Evolutionary conservation across 1,140 invertebrate species (phyloP), one percentile per base, ranked within the genome.

Genomic region (Apis cerana): DNA sequence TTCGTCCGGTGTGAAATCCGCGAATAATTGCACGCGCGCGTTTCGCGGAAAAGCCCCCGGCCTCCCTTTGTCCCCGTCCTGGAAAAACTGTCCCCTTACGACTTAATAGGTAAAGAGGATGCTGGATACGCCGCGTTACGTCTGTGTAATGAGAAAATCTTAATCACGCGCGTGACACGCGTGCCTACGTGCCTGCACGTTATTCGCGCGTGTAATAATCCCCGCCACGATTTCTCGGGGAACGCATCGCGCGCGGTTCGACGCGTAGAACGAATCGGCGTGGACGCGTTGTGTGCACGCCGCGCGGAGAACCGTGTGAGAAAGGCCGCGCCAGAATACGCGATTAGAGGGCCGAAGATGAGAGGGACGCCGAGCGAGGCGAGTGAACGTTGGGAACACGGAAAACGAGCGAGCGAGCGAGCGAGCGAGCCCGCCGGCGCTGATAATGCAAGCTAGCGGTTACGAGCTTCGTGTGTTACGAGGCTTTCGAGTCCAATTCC

Each of bases 181-280:
- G 84, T 78, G 84, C 75, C 64, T 77, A 70, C 74, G 74, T 81
- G 71, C 80, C 72, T 52, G 72, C 62, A 65, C 65, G 62, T 84
- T 64, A 74, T 79, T 75, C 79, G 64, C 50, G 67, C 85, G 85
- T 77, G 75, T 88, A 87, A 88, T 88, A 83, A 82, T 85, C 68
- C 74, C 69, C 54, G 54, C 15, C 75, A 59, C 68, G 56, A 64
- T 76, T 50, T 56, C 23, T 54, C 59, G 71, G 71, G 23, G 58
- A 54, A 75, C 52, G 61, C 59, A 74, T 48, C 61, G 70, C 85
- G 86, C 80, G 85, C 82, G 64, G 75, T 75, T 68, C 80, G 86
- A 83, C 69, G 77, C 65, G 80, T 80, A 80, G 84, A 88, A 88
- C 86, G 77, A 88, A 88, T 85, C 86, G 75, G 67, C 74, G 61